Conservation (phyloP, 2,888 invertebrate species). For the Penaeus monodon region DNA sequence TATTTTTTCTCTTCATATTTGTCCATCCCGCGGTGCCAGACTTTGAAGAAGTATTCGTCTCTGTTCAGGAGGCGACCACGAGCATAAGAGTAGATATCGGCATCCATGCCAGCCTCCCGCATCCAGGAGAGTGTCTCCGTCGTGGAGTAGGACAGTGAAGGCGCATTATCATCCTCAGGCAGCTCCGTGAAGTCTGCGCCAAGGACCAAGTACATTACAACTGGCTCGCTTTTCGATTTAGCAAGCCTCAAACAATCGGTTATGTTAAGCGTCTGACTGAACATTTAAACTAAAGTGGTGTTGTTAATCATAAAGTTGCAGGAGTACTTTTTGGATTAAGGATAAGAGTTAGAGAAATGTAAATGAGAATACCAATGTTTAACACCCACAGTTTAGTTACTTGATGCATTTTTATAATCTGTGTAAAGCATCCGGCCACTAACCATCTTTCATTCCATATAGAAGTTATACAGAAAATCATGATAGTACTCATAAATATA, state of each 20-base stretch:
- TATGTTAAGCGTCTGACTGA: neutral
- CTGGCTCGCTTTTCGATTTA: neutral
- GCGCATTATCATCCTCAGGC: slow-evolving; percentile 78
- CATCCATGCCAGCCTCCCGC: slow-evolving; percentile 92
- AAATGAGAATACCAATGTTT: too few species aligned
- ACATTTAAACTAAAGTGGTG: neutral
- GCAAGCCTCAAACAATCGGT: neutral
- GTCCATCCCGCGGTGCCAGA: slow-evolving; percentile 77
- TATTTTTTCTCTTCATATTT: slow-evolving; percentile 52
- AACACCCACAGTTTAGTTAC: too few species aligned
- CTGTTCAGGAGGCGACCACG: slow-evolving; percentile 84
- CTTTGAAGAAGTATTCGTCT: slow-evolving; percentile 96
- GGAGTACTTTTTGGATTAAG: too few species aligned
- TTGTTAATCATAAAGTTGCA: neutral
- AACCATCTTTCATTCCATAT: too few species aligned
- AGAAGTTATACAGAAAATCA: too few species aligned
- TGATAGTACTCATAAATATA: too few species aligned
- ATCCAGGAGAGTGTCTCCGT: slow-evolving; percentile 96
- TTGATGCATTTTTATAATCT: too few species aligned
- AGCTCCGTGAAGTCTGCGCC: slow-evolving; percentile 71
- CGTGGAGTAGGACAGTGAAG: slow-evolving; percentile 82
- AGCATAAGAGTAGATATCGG: slow-evolving; percentile 91
- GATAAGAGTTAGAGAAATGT: too few species aligned
- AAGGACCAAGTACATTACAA: slow-evolving; percentile 42
- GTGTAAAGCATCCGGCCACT: too few species aligned